A percentile compares a stretch with the other conserved stretches of the same genome.
Conservation (phyloP, 2,797 vertebrate genomes). For the Pseudotriccus pelzelni region DNA sequence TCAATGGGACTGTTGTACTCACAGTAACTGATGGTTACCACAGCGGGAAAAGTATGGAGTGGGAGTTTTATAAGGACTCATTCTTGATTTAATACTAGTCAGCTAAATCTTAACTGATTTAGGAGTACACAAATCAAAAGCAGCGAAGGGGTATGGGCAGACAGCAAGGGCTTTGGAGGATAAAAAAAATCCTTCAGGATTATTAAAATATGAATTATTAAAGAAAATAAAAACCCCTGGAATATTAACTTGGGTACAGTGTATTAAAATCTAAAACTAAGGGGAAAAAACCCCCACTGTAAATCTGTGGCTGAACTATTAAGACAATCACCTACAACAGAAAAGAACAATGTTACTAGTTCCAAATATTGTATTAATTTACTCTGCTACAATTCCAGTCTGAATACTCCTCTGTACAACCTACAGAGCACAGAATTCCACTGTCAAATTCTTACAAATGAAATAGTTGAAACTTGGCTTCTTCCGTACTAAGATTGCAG, state of each 20-base stretch:
- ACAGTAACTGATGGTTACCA: neutral
- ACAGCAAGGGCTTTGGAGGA: neutral
- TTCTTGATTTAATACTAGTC: neutral
- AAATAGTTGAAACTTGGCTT: neutral
- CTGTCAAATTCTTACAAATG: neutral
- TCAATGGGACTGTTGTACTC: neutral
- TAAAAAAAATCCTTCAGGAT: neutral
- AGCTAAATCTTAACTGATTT: neutral
- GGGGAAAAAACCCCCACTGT: accelerated
- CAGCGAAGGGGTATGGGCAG: neutral
- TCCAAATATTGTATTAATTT: neutral
- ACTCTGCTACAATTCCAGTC: neutral
- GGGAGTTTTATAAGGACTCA: neutral
- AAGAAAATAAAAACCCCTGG: neutral
- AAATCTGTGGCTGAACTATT: neutral
- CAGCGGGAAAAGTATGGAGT: neutral
- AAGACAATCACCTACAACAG: neutral
- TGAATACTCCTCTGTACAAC: neutral
- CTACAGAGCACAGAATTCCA: neutral
- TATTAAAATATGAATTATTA: neutral
- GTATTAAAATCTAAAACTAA: neutral
- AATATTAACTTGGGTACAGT: neutral
- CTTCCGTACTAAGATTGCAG: neutral
- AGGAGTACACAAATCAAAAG: neutral
- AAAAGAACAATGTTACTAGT: neutral